phyloP scores from a whole-genome alignment of 2,888 invertebrate genomes.

The Rugalucina vietnamica region DNA sequence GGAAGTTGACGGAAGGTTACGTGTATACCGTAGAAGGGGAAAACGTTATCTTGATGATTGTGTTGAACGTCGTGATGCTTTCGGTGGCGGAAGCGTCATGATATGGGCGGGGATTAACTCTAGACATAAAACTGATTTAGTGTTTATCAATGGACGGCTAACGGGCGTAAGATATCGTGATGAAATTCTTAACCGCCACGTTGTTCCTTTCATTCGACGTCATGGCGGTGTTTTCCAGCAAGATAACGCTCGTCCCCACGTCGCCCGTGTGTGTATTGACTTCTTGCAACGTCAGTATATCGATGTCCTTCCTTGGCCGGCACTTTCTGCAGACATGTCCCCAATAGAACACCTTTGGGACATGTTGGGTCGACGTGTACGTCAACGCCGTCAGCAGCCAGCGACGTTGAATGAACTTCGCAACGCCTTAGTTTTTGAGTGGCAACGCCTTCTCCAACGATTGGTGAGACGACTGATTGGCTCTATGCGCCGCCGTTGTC shows the following conservation, averaged over 20 bases:
- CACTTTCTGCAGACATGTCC: not conserved
- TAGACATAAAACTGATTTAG: conserved; percentile 12
- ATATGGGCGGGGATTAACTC: conserved; percentile 30
- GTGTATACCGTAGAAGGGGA: not conserved
- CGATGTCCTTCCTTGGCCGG: not conserved
- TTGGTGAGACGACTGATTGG: conserved; percentile 6
- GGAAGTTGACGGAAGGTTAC: not conserved
- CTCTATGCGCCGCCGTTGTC: conserved; percentile 44
- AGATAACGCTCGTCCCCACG: not conserved
- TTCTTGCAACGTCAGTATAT: conserved; percentile 15
- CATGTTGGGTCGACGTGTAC: conserved; percentile 4
- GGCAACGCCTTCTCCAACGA: conserved; percentile 29
- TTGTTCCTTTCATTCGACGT: conserved; percentile 33
- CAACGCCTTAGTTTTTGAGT: conserved; percentile 28
- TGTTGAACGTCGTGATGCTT: conserved; percentile 10
- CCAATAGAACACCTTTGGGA: conserved; percentile 6
- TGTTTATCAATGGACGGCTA: conserved; percentile 23
- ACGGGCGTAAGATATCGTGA: conserved; percentile 31
- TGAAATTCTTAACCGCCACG: conserved; percentile 34
- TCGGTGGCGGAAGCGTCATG: conserved; percentile 43
- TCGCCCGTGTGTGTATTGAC: conserved; percentile 22
- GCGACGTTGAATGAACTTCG: conserved; percentile 28
- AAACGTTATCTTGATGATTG: conserved; percentile 5
- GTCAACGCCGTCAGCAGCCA: conserved; percentile 24
- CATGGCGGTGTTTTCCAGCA: conserved; percentile 27